Conservation (phyloP, 2,797 vertebrate genomes). For the Sebastes diaconus region DNA sequence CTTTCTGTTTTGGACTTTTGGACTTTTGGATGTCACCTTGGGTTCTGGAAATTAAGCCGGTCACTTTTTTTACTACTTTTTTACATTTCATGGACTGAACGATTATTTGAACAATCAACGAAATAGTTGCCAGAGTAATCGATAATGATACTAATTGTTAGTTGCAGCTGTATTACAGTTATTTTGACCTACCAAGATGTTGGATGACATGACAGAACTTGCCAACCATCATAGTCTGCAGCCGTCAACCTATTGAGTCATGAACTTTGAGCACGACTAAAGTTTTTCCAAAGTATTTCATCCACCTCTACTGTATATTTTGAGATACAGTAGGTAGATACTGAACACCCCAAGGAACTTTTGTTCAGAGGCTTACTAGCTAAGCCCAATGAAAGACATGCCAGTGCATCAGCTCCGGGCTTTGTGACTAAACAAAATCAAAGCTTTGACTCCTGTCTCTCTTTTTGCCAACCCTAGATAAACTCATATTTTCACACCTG, state of each 20-base stretch:
- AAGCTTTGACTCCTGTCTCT: constrained; percentile 17
- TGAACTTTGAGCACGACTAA: neutral
- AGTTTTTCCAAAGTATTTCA: constrained; percentile 18
- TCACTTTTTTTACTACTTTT: neutral
- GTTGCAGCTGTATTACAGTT: neutral
- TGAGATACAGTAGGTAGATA: constrained; percentile 24
- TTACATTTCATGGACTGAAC: neutral
- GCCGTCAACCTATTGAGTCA: neutral
- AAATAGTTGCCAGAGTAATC: neutral
- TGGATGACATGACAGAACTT: neutral
- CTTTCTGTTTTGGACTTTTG: no score
- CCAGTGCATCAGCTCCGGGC: constrained; percentile 42
- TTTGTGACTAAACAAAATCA: constrained; percentile 39
- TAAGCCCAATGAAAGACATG: constrained; percentile 29
- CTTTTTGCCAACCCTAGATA: constrained; percentile 23
- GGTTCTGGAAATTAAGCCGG: neutral
- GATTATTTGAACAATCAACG: neutral
- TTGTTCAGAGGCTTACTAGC: constrained; percentile 16
- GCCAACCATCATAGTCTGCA: neutral
- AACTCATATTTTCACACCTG: constrained; percentile 26
- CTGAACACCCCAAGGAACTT: constrained; percentile 34
- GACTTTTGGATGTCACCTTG: neutral
- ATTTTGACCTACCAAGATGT: neutral
- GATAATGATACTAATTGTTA: neutral
- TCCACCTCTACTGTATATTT: constrained; percentile 8